Evolutionary conservation across 2,113 vertebrate genomes (phyloP).

Genomic region (Corythornis cristatus): DNA sequence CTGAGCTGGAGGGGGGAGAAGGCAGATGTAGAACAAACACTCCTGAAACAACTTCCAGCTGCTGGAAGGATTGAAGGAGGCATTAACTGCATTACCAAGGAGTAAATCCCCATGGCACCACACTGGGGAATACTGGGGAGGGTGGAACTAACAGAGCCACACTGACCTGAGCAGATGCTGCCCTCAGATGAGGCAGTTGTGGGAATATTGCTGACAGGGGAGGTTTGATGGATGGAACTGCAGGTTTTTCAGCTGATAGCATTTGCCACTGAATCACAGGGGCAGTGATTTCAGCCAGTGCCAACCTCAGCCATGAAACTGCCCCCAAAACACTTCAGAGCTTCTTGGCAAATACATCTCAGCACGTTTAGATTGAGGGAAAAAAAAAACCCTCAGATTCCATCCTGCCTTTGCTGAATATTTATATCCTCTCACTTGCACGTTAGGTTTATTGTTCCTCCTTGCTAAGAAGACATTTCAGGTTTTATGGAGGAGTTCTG

Average conservation of each 20-base stretch:
- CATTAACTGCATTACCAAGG: background rate
- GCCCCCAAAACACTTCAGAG: background rate
- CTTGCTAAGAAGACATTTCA: background rate
- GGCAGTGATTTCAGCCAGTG: fast-evolving
- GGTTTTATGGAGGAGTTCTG: background rate
- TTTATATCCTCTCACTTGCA: conserved; percentile 15
- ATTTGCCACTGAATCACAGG: background rate
- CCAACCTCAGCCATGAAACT: background rate
- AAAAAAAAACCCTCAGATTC: background rate
- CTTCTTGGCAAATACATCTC: background rate
- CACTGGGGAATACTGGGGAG: background rate
- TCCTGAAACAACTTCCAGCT: background rate
- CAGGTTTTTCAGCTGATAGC: background rate
- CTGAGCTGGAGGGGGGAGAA: background rate
- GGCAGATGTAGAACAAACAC: background rate
- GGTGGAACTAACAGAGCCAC: background rate
- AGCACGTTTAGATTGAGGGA: background rate
- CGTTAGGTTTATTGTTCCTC: background rate
- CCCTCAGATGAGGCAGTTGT: background rate
- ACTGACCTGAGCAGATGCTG: background rate
- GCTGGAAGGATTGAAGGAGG: background rate
- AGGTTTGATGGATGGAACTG: background rate
- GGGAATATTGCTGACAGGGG: fast-evolving
- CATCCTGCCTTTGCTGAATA: conserved; percentile 6
- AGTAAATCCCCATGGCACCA: fast-evolving